Base-by-base conservation (phyloP, 2,888 invertebrate species). In the Isoperla grammatica region DNA sequence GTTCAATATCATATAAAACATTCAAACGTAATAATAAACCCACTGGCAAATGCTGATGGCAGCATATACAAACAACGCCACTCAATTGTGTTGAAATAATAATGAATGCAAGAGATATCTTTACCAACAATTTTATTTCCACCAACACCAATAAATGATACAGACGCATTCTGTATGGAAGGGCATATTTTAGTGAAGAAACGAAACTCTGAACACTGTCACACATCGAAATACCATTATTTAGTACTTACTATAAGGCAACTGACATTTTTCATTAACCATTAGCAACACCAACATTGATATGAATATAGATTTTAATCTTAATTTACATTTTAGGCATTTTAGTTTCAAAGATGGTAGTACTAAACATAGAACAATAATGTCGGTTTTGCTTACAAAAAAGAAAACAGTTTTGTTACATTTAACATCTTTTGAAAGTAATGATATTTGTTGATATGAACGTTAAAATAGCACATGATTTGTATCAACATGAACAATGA, bases 191-290 rank as follows among this genome's bases (percentile, higher is more conserved):
- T 29, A 29, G 6, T 45, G 45, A 45, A 17, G n/a, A 45, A 45
- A 11, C 11, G 15, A 17, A 45, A 40, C 6, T 45, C 13, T 15
- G 45, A 15, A 45, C 40, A 15, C 40, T 29, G 29, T 13, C 45
- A 45, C 15, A 45, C 45, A 45, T 45, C 11, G 45, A 45, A 15
- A 45, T 45, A 15, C 15, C 45, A 17, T 45, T 19, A 45, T 13
- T 45, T 45, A 45, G 23, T 49, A 49, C 29, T 29, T 49, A 49
- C 29, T 29, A 29, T 53, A 53, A 53, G 53, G 53, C 53, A 53
- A 39, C 37, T 17, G 37, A 53, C 53, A 29, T 9, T 37, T 37
- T 22, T 12, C 9, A 15, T 11, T 19, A 17, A 45, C 9, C 9
- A 15, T 11, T 19, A 17, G 15, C 17, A 37, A 53, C 53, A 53